Evolutionary conservation across 2,113 vertebrate genomes (phyloP).

Genomic region (Rhinopithecus roxellana): DNA sequence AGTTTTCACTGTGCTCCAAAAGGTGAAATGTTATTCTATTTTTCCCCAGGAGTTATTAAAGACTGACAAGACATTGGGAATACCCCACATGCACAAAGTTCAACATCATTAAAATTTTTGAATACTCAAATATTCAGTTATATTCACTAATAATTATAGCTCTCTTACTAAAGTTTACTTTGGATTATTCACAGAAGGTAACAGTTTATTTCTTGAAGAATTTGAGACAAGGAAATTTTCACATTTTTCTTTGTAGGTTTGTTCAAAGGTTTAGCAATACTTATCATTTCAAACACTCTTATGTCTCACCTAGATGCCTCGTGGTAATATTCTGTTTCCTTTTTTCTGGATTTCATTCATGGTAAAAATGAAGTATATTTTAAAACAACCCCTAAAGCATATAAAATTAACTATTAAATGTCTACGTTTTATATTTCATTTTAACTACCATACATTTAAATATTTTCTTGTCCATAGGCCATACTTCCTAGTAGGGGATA

Average conservation of each 20-base stretch:
- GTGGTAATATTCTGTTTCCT: background rate
- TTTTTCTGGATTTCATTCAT: background rate
- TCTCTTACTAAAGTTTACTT: background rate
- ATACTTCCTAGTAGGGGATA: background rate
- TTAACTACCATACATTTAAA: background rate
- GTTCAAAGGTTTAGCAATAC: background rate
- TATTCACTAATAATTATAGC: background rate
- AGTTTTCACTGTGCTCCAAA: conserved; percentile 7
- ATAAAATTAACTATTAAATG: background rate
- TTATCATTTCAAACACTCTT: background rate
- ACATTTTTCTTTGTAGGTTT: background rate
- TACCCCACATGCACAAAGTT: background rate
- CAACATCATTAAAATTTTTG: background rate
- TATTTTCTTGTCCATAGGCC: background rate
- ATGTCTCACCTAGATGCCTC: background rate
- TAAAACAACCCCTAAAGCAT: background rate
- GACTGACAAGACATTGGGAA: background rate
- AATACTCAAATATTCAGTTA: background rate
- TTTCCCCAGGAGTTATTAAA: background rate
- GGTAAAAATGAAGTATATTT: background rate
- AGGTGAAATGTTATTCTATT: background rate
- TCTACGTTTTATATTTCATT: background rate
- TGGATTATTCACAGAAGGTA: background rate
- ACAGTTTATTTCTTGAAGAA: background rate
- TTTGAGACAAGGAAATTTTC: background rate